Evolutionary conservation across 2,113 vertebrate species (phyloP).

Genomic region (Martes martes): DNA sequence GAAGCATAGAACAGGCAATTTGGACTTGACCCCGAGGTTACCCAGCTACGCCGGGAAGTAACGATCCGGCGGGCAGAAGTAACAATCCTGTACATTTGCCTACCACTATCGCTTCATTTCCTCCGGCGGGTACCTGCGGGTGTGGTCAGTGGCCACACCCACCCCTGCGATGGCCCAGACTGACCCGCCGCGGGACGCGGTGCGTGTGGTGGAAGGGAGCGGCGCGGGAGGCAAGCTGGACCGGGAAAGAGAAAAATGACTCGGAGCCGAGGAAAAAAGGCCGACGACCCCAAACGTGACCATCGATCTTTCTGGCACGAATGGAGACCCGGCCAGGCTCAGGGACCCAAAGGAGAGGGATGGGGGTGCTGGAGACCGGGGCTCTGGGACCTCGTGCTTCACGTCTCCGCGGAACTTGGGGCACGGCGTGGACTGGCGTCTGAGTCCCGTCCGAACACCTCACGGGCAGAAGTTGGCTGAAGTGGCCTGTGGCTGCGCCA

Average conservation of each 20-base stretch:
- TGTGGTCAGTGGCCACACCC: conserved; percentile 38
- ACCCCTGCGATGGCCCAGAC: neutral
- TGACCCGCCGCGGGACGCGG: neutral
- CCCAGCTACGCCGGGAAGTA: neutral
- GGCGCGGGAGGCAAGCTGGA: neutral
- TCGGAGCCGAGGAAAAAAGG: neutral
- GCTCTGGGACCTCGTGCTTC: neutral
- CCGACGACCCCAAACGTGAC: conserved; percentile 20
- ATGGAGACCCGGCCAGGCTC: neutral
- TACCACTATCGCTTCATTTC: conserved; percentile 59
- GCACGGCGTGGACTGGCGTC: neutral
- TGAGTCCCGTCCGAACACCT: neutral
- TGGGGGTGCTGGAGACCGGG: neutral
- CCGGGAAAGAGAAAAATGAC: conserved; percentile 26
- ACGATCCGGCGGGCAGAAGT: conserved; percentile 36
- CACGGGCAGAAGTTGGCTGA: neutral
- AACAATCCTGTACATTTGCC: conserved; percentile 65
- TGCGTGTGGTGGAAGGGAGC: neutral
- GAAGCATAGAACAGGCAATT: conserved; percentile 69
- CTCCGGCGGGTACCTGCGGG: conserved; percentile 20
- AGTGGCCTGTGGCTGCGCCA: rapidly evolving
- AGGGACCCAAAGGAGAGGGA: neutral
- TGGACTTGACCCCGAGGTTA: conserved; percentile 61
- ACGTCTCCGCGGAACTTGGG: rapidly evolving
- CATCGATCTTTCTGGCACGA: neutral